Percentiles rank a stretch among this genome's conserved stretches.
Evolutionary conservation across 1,140 invertebrate genomes (phyloP).

Genomic region (Lutraria rhynchaena): DNA sequence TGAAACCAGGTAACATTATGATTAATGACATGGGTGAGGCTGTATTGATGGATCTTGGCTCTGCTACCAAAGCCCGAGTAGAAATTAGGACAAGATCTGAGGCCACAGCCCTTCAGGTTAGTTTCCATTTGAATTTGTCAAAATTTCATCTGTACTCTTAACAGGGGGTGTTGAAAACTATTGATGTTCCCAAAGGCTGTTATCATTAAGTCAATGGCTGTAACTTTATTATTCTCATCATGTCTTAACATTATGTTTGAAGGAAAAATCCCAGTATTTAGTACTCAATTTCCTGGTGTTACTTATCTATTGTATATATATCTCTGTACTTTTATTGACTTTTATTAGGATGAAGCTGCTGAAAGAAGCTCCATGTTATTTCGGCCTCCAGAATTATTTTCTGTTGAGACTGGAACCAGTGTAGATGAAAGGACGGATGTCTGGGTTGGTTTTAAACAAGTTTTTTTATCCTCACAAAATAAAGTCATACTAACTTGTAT

Average conservation of each 20-base stretch:
- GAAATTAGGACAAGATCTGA: slow-evolving; percentile 88
- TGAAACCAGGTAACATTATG: slow-evolving; percentile 93
- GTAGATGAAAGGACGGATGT: slow-evolving; percentile 94
- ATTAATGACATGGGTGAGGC: slow-evolving; percentile 88
- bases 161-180: too few species aligned
- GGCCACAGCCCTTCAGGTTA: slow-evolving; percentile 87
- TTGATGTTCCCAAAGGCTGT: too few species aligned
- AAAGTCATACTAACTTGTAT: not conserved
- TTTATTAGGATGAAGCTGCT: slow-evolving; percentile 89
- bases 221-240: too few species aligned
- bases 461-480: too few species aligned
- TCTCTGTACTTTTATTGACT: too few species aligned
- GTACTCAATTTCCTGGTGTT: too few species aligned
- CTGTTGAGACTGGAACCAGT: slow-evolving; percentile 90
- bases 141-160: too few species aligned
- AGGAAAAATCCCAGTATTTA: too few species aligned
- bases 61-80: slow-evolving; percentile 88
- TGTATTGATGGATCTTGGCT: slow-evolving; percentile 93
- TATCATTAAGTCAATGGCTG: too few species aligned
- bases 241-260: too few species aligned
- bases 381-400: slow-evolving; percentile 93
- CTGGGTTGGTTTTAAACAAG: slow-evolving; percentile 88
- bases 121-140: slow-evolving; percentile 10
- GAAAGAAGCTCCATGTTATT: slow-evolving; percentile 94
- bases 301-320: too few species aligned